These are phyloP conservation scores for Diplazon laetatorius DNA, from an alignment of 2,888 invertebrate genomes.

Conservation along the genomic window DNA sequence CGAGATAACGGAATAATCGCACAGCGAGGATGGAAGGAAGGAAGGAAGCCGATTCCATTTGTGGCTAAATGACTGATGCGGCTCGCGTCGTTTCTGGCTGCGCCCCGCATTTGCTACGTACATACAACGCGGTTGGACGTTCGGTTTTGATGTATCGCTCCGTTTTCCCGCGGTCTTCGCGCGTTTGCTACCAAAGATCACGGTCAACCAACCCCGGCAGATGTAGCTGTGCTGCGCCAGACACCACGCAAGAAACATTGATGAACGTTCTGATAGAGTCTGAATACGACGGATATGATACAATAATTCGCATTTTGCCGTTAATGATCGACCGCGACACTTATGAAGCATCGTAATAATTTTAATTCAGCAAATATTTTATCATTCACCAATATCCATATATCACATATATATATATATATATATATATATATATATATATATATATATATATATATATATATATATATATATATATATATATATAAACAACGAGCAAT, in stretches of 20 bases:
- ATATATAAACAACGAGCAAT: no score
- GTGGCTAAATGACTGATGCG: slow-evolving; percentile 80
- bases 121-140: slow-evolving; percentile 76
- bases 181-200: slow-evolving; percentile 17
- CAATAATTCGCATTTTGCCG: slow-evolving; percentile 19
- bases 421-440: no score
- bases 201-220: slow-evolving; percentile 57
- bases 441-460: no score
- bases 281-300: slow-evolving; percentile 33
- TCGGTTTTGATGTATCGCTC: slow-evolving; percentile 77
- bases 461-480: no score
- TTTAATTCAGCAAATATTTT: slow-evolving; percentile 42
- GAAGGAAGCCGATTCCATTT: slow-evolving; percentile 78
- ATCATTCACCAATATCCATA: slow-evolving; percentile 13
- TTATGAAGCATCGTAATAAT: slow-evolving; percentile 48
- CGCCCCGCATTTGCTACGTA: slow-evolving; percentile 72
- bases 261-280: slow-evolving; percentile 49
- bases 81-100: slow-evolving; percentile 66
- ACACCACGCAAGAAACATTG: slow-evolving; percentile 38
- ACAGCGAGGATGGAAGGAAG: slow-evolving; percentile 54
- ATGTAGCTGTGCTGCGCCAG: slow-evolving; percentile 56
- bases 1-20: slow-evolving; percentile 10
- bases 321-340: slow-evolving; percentile 51
- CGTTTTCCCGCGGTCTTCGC: slow-evolving; percentile 25
- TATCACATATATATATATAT: background rate